Percentiles rank a stretch among this genome's conserved stretches.
Conservation (phyloP, 2,888 invertebrate species). For the Azorinus chamasolen region DNA sequence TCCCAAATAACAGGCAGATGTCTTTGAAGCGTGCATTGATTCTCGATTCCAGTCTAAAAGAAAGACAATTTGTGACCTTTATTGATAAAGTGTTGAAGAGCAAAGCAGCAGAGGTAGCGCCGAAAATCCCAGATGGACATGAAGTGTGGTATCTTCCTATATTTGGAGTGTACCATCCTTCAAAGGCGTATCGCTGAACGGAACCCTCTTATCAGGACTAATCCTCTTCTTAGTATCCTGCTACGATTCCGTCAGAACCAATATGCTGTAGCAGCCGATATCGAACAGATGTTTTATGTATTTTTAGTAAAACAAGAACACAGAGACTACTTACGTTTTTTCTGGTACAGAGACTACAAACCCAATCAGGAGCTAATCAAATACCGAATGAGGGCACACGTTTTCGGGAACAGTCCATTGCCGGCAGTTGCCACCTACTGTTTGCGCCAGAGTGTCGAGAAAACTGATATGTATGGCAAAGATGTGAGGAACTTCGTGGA, state of each 20-base stretch:
- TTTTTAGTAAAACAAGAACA: slow-evolving; percentile 14
- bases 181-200: slow-evolving; percentile 13
- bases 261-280: slow-evolving; percentile 4
- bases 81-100: slow-evolving; percentile 17
- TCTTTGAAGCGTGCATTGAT: slow-evolving; percentile 40
- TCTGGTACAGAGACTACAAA: slow-evolving; percentile 20
- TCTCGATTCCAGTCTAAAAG: slow-evolving; percentile 18
- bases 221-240: slow-evolving; percentile 5
- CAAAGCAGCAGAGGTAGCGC: slow-evolving; percentile 22
- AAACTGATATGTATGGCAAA: background rate
- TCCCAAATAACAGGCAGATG: slow-evolving; percentile 40
- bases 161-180: slow-evolving; percentile 34
- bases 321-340: slow-evolving; percentile 23
- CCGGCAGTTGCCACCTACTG: slow-evolving; percentile 15
- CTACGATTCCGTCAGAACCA: slow-evolving; percentile 10
- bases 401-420: slow-evolving; percentile 14
- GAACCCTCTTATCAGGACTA: slow-evolving; percentile 19
- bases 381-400: slow-evolving; percentile 15
- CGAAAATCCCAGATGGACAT: background rate
- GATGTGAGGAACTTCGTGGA: slow-evolving; percentile 10
- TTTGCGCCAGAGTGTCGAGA: slow-evolving; percentile 1
- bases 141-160: slow-evolving; percentile 36
- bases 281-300: slow-evolving; percentile 20
- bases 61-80: slow-evolving; percentile 27
- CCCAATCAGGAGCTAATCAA: background rate